Conservation (phyloP, 2,888 invertebrate genomes). For the Orthosia gothica region DNA sequence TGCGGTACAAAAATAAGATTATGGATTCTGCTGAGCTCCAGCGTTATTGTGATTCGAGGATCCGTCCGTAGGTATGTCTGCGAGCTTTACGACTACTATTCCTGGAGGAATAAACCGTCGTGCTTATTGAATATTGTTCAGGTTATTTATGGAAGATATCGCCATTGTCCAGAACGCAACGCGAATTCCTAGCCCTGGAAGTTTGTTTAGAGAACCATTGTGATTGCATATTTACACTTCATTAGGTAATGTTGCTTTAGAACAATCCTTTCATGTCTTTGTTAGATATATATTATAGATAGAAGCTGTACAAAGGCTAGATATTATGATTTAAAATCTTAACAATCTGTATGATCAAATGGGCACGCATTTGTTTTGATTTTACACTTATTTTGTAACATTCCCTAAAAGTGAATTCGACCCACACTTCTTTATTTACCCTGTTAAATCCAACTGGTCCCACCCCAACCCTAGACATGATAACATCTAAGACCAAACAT, state of each 20-base stretch:
- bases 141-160: constrained; percentile 90
- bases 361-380: no score
- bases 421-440: background rate
- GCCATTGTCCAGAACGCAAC: constrained; percentile 83
- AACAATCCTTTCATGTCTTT: constrained; percentile 52
- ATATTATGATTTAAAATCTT: constrained; percentile 21
- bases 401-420: background rate
- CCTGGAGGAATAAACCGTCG: constrained; percentile 89
- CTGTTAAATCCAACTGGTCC: constrained; percentile 1
- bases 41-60: constrained; percentile 92
- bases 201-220: constrained; percentile 74
- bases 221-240: constrained; percentile 50
- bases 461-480: constrained; percentile 46
- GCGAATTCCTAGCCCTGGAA: constrained; percentile 75
- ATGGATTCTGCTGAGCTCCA: constrained; percentile 91
- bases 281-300: constrained; percentile 25
- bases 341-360: constrained; percentile 41
- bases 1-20: constrained; percentile 92
- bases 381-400: background rate
- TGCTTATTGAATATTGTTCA: constrained; percentile 90
- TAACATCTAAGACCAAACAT: constrained; percentile 63
- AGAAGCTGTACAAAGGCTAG: constrained; percentile 32
- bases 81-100: constrained; percentile 89
- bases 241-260: constrained; percentile 49
- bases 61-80: constrained; percentile 91